Base-by-base conservation (phyloP, 2,113 vertebrate genomes). In the Pseudonaja textilis region DNA sequence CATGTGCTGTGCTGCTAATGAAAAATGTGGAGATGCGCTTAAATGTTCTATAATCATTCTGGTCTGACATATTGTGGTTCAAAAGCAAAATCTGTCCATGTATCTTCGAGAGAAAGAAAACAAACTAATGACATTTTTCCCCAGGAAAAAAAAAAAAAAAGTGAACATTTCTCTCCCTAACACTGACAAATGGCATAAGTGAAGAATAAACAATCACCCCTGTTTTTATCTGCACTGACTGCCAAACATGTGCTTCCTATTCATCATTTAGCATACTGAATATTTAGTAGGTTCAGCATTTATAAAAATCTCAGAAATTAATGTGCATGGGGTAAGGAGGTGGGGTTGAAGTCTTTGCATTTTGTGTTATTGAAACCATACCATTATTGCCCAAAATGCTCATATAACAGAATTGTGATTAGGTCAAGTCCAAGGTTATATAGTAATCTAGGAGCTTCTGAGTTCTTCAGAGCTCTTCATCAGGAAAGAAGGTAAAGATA, bases 61-160 rank as follows among this genome's bases (percentile, higher is more conserved):
- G 39, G 57, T 5, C 34, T 0, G 16, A 54, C n/a, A 47, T 8
- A 14, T 23, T 52, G 74, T 22, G 54, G 42, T 93, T 93, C 69
- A 85, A 89, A 93, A 81, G 56, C 42, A 89, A 89, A 22, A 93
- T 22, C 47, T 1, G 29, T 85, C 42, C 20, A 18, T 2, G 91
- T 55, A 64, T 22, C 47, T 89, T 22, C n/a, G 59, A 55, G 55
- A 4, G 92, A 42, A 57, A 45, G n/a, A 74, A 93, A 16, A 54
- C 59, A 50, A 9, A 0, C 59, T 59, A 89, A 29, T 90, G 87
- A 22, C 5, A 3, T 0, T 1, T 50, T n/a, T 29, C 47, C 1
- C 14, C 52, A 42, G 14, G 14, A 4, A 22, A 90, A 1, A 1
- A 4, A 22, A 90, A 1, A 1, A 57, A 25, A 59, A 5, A 50